phyloP scores from a whole-genome alignment of 2,113 vertebrate species.

The Cheilinus undulatus region DNA sequence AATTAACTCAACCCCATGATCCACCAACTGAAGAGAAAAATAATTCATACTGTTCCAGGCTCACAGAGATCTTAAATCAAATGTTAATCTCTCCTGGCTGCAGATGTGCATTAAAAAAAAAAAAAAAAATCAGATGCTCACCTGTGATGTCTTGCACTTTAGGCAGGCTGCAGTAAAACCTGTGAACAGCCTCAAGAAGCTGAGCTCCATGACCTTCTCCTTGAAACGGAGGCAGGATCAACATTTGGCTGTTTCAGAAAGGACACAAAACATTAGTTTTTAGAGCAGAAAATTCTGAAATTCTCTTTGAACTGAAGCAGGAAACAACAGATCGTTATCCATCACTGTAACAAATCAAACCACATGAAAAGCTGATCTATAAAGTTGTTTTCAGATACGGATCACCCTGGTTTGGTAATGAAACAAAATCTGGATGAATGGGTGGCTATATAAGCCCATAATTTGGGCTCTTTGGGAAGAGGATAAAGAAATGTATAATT shows the following conservation, averaged over 20 bases:
- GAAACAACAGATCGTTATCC: slow-evolving; percentile 71
- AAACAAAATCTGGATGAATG: slow-evolving; percentile 79
- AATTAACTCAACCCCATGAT: slow-evolving; percentile 48
- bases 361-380: slow-evolving; percentile 76
- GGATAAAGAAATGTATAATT: slow-evolving; percentile 87
- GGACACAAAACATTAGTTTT: slow-evolving; percentile 12
- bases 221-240: slow-evolving; percentile 98
- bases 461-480: slow-evolving; percentile 84
- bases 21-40: slow-evolving; percentile 39
- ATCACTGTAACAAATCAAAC: slow-evolving; percentile 79
- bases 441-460: slow-evolving; percentile 82
- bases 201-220: slow-evolving; percentile 98
- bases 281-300: slow-evolving; percentile 30
- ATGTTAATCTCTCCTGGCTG: slow-evolving; percentile 8
- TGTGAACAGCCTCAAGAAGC: slow-evolving; percentile 96
- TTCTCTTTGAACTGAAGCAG: slow-evolving; percentile 64
- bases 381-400: slow-evolving; percentile 81
- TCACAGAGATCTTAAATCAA: slow-evolving; percentile 17
- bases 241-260: slow-evolving; percentile 91
- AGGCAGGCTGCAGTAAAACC: slow-evolving; percentile 92
- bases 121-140: slow-evolving; percentile 53
- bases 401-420: slow-evolving; percentile 77
- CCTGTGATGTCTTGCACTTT: slow-evolving; percentile 98
- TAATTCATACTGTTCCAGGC: slow-evolving; percentile 30
- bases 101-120: too few species aligned